Evolutionary conservation across 2,113 vertebrate species (phyloP), one percentile per base, ranked within the genome.

Genomic region (Dasyprocta punctata): DNA sequence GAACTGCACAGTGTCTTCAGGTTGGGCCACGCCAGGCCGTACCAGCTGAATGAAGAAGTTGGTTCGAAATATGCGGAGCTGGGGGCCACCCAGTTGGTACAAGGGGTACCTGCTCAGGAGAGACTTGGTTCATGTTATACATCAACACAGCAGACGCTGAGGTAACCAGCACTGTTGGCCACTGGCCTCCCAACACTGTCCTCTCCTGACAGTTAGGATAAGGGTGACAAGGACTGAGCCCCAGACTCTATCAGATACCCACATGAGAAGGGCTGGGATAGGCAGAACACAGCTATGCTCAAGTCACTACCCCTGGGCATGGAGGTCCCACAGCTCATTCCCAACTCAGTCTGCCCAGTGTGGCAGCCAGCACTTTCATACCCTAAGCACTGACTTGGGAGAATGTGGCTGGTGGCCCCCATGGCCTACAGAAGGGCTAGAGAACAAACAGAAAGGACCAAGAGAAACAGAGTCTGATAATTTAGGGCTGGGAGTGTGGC

Each of bases 51-150:
- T 97, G 98, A 98, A 99, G 98, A 99, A 99, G 97, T 99, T 99
- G 56, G 99, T 99, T 93, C 99, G 99, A 97, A 99, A 99, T 47
- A 99, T 97, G 30, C 99, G 99, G 63, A 99, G 98, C 98, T 99
- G 99, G 36, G 99, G 99, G 97, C 99, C 99, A 1, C 99, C 99
- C 85, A 99, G 67, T 98, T 99, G 99, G 98, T 99, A 99, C 38
- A 99, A 97, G 6, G 99, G 99, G 98, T 99, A 99, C 95, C 99
- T 99, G 98, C 7, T n/a, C 33, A 24, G 36, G 80, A 95, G 78
- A 38, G 4, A 61, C 58, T 28, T 0, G 14, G 69, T 56, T 30
- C 24, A 22, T 10, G 0, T 13, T 3, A 65, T 2, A 78, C 0
- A 36, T 30, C 36, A 14, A 3, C 36, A 28, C 0, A 1, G 26